Evolutionary conservation across 2,888 invertebrate species (phyloP), one percentile per base, ranked within the genome.

Genomic region (Anthrax anthrax): DNA sequence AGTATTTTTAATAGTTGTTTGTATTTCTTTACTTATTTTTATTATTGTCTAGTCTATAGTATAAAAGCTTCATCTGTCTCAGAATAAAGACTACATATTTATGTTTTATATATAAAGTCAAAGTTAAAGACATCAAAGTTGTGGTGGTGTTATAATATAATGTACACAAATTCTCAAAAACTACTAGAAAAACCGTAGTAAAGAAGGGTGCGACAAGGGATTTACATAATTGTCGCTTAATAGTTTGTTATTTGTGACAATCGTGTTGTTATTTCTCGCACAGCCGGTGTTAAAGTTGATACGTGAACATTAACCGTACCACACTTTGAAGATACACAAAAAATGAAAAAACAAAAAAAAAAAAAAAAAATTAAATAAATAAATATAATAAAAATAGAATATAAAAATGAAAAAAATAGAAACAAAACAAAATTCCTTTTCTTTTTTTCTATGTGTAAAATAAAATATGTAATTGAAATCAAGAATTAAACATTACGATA

Each of bases 191-290:
- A 6, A 23, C n/a, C n/a, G n/a, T n/a, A n/a, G n/a, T 23, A 40
- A 18, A 17, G 36, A 19, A 39, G 47, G 44, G 47, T 40, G 45
- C 44, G 45, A 37, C 43, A 42, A 32, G 40, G 38, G 50, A 50
- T 50, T 50, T 50, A 50, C 50, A 50, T 50, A 50, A 50, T 50
- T 50, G 50, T 48, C 50, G 48, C 48, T 50, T 50, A 50, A 50
- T 50, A 48, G 50, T 50, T 50, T 48, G 50, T 50, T 50, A 50
- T 48, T 48, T 50, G 50, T 50, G 48, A 47, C 45, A 44, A 47
- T 48, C 50, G 50, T 50, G 50, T 48, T 50, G 50, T 47, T 50
- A 50, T 50, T 47, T 48, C 44, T 48, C 50, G 47, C 50, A 48
- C 50, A 48, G 48, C 48, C 47, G 50, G 50, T 48, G 50, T 50